Base-by-base conservation (phyloP, 1,140 invertebrate genomes). In the Drosophila novamexicana region DNA sequence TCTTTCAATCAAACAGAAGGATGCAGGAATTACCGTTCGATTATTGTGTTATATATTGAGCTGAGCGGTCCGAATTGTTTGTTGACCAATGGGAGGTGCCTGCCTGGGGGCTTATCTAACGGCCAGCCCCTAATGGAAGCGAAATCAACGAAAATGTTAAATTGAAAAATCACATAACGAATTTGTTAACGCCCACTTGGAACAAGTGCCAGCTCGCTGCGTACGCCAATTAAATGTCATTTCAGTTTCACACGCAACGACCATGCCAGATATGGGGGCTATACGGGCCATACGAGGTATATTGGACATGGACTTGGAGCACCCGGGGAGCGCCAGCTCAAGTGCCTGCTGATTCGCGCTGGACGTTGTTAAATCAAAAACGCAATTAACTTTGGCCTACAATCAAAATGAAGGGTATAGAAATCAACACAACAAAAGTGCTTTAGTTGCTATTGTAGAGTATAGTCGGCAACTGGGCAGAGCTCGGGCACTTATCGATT, bases 401-500 rank as follows among this genome's bases (percentile, higher is more conserved):
- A 90, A 84, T 56, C 53, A 56, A 29, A 40, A 40, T 29, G 5
- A 18, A 9, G 16, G 8, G 44, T 47, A 47, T 47, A 18, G 37
- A 40, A 53, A 37, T 12, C 49, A 37, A 32, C 6, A 53, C 14
- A 39, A 77, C 8, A 37, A 8, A 34, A 77, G 40, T 64, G 40
- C 32, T 34, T 2, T 14, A 36, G 52, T 14, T 36, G n/a, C 7
- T 49, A 57, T 29, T 57, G 32, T n/a, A 16, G 36, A 67, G 32
- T 53, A 42, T 29, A 56, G 42, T 12, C 10, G 37, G 29, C 32
- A 62, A 53, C 22, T 14, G 32, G 32, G 62, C 39, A 50, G 2
- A 64, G 12, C 62, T 72, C 68, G 65, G 52, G 53, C 83, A 88
- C 83, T 88, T 88, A 88, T 88, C 83, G 83, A 89, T 88, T 88